Base-by-base conservation (phyloP, 1,140 invertebrate genomes). In the Mercenaria mercenaria region DNA sequence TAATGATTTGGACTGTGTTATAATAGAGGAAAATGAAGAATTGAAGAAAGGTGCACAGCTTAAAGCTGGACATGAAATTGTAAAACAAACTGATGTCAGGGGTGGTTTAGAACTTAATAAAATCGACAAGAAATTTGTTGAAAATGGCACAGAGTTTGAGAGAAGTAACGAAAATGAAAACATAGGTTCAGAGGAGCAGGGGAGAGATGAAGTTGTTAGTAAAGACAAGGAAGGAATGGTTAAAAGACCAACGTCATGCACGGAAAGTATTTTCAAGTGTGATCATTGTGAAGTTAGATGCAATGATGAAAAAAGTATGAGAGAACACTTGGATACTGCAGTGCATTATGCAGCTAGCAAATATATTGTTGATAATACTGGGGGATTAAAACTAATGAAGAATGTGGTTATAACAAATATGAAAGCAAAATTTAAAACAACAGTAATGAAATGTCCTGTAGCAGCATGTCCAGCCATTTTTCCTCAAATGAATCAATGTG, bases 341-440 rank as follows among this genome's bases (percentile, higher is more conserved):
- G 34, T 72, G 2, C 67, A 72, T 26, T 20, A 29, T 41, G 32
- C 67, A 18, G 67, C 67, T 20, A 72, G 67, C 20, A n/a, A 20
- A 29, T 72, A 39, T 26, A 39, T 2, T 39, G 1, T 41, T 29
- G 32, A 72, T 41, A 26, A 39, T 32, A 1, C 34, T 39, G 67
- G 34, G 39, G 29, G 6, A 18, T 20, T 72, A 10, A 39, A 39
- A 72, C 34, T 72, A 20, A 72, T 39, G 15, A 1, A 39, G n/a
- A 4, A 23, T 39, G 20, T 72, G 67, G 23, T 39, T 39, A 20
- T 39, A 39, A 39, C 1, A n/a, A 72, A 72, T 26, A 15, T 4
- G 10, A 72, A 41, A 39, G 67, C 67, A 39, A 39, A 72, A 72
- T 72, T 72, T 34, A 72, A 72, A 26, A 72, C 67, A 41, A 34